Evolutionary conservation across 2,888 invertebrate species (phyloP).

Genomic region (Alloscopus bannaensis): DNA sequence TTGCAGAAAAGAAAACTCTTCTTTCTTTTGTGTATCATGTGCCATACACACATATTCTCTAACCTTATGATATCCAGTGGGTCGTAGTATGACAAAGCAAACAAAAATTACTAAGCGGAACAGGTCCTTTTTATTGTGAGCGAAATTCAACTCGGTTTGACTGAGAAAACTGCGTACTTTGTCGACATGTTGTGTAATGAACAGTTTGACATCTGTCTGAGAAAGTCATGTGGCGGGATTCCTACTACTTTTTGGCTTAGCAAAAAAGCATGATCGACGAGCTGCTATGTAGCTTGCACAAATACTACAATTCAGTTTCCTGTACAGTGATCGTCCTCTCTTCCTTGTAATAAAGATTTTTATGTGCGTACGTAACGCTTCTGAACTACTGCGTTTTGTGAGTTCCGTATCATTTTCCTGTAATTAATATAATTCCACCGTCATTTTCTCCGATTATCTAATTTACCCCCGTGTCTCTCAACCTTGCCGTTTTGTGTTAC

Average conservation of each 20-base stretch:
- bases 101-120: conserved; percentile 39
- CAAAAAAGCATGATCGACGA: not conserved
- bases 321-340: too few species aligned
- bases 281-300: too few species aligned
- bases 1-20: too few species aligned
- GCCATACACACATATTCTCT: too few species aligned
- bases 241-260: too few species aligned
- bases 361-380: not conserved
- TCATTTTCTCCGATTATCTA: conserved; percentile 37
- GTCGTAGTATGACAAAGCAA: conserved; percentile 13
- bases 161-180: not conserved
- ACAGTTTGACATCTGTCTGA: too few species aligned
- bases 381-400: not conserved
- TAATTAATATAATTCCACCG: conserved; percentile 27
- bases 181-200: not conserved
- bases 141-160: not conserved
- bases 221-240: too few species aligned
- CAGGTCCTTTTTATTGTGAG: not conserved
- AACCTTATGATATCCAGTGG: conserved; percentile 13
- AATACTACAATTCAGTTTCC: too few species aligned
- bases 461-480: conserved; percentile 6
- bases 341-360: too few species aligned
- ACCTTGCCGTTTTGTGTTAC: not conserved
- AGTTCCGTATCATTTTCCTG: not conserved
- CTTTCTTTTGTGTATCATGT: too few species aligned